phyloP scores from a whole-genome alignment of 2,888 invertebrate genomes.

The Lepidocyrtinus sp. region DNA sequence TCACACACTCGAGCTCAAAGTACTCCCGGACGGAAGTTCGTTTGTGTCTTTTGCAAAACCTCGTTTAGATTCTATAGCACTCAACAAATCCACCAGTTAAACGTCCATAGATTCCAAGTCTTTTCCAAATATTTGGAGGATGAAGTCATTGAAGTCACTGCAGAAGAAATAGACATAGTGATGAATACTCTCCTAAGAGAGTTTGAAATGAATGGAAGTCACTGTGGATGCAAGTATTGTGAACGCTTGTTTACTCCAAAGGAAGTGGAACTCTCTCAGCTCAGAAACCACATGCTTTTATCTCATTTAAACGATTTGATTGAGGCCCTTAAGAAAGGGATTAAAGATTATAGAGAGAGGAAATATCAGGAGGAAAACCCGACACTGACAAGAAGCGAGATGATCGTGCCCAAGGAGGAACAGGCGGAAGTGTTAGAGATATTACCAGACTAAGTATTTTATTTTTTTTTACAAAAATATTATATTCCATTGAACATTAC shows the following conservation, averaged over 20 bases:
- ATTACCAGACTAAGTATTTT: neutral
- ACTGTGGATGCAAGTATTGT: neutral
- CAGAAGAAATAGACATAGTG: no score
- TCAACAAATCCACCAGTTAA: neutral
- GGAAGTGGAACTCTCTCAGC: neutral
- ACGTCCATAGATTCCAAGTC: neutral
- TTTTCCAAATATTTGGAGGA: neutral
- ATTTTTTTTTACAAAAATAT: neutral
- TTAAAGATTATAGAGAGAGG: neutral
- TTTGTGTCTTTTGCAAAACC: neutral
- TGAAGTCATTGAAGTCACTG: no score
- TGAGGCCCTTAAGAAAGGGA: neutral
- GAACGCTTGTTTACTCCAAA: neutral
- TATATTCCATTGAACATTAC: neutral
- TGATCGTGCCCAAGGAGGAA: neutral
- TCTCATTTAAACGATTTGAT: neutral
- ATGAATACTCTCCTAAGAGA: no score
- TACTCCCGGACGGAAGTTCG: no score
- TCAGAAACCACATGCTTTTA: neutral
- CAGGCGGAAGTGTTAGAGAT: neutral
- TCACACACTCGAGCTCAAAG: no score
- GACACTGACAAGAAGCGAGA: neutral
- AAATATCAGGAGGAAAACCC: neutral
- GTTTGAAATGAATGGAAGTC: no score
- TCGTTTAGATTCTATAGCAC: neutral